phyloP scores from a whole-genome alignment of 2,113 vertebrate species.

The Polyodon spathula region DNA sequence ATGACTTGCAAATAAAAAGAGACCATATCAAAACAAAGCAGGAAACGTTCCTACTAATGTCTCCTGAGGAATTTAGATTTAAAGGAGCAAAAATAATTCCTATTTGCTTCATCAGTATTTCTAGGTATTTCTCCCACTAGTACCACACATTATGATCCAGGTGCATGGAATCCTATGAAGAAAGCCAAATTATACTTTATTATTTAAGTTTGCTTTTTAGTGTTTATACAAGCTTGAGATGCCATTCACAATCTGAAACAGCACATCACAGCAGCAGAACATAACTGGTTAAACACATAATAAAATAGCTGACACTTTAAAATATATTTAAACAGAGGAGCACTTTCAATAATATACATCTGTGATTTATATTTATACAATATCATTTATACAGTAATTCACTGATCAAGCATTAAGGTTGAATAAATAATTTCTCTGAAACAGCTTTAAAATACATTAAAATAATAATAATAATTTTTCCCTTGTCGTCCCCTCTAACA shows the following conservation, averaged over 20 bases:
- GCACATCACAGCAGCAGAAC: slow-evolving; percentile 4
- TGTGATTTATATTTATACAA: slow-evolving; percentile 4
- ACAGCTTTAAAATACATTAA: background rate
- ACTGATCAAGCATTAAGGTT: background rate
- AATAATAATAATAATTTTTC: no score
- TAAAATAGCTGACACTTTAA: slow-evolving; percentile 1
- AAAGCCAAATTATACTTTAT: background rate
- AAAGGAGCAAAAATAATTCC: no score
- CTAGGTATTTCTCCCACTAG: no score
- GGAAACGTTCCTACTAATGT: no score
- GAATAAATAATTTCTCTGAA: background rate
- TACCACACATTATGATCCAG: no score
- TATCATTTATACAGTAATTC: background rate
- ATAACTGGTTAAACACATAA: slow-evolving; percentile 1
- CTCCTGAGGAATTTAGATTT: no score
- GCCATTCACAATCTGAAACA: background rate
- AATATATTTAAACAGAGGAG: background rate
- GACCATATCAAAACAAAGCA: no score
- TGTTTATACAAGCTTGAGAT: background rate
- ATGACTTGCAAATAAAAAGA: no score
- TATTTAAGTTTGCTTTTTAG: background rate
- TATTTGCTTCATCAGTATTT: no score
- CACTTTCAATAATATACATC: background rate
- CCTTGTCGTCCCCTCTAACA: no score
- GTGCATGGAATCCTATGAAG: no score